Evolutionary conservation across 2,113 vertebrate genomes (phyloP), one percentile per base, ranked within the genome.

Genomic region (Camelus bactrianus): DNA sequence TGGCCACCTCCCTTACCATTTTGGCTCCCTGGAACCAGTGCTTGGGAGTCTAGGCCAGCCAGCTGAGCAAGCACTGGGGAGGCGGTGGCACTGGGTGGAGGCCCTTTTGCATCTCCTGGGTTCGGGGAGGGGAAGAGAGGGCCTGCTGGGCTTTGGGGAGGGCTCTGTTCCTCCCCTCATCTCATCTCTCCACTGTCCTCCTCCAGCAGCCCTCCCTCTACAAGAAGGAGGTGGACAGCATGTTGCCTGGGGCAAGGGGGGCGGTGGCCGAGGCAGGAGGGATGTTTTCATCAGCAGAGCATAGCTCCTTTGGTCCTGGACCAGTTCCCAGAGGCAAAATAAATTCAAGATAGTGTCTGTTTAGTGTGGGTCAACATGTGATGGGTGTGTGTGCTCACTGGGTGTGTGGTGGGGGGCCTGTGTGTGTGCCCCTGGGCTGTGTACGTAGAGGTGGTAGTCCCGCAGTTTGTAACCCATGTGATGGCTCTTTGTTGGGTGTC

Each of bases 321-420:
- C 62, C 32, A 35, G 87, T 92, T 97, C 90, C 96, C 92, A 82
- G 95, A 88, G 88, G 77, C 93, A 96, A 93, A 96, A 95, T 96
- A 95, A 81, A 58, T 95, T 94, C 97, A 94, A 92, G 48, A 35
- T 80, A 92, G 73, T 2, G 11, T 92, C 79, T 96, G 80, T 89
- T 77, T 56, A 42, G 42, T 91, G 89, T 91, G 94, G 80, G 69
- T 92, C 92, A 70, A 14, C 81, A 5, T 80, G 76, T 73, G 92
- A 46, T 62, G 54, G 58, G 54, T 93, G 84, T 88, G 42, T 84
- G 35, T 48, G 70, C 84, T n/a, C 92, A 58, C 50, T 32, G 50
- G 62, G 32, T 86, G 13, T 91, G 56, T 77, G 54, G 65, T 72
- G 30, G 84, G 77, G 70, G 75, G 79, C 56, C 67, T 64, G 24